Evolutionary conservation across 2,888 invertebrate genomes (phyloP).

Genomic region (Blera fallax): DNA sequence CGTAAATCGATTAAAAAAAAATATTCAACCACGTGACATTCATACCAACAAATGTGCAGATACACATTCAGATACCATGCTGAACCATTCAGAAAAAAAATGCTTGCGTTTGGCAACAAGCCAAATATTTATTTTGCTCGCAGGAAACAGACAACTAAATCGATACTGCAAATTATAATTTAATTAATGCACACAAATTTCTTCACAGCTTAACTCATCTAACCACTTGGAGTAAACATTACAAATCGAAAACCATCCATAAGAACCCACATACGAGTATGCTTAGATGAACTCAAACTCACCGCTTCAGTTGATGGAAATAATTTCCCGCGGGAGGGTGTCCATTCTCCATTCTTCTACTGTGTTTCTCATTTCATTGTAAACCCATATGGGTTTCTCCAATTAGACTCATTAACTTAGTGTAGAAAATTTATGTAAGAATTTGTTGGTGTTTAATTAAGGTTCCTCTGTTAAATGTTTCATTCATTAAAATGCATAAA

Average conservation of each 20-base stretch:
- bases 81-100: too few relatives aligned
- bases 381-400: conserved; percentile 1
- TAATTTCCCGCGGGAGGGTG: conserved; percentile 21
- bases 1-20: too few relatives aligned
- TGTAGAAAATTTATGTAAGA: not conserved
- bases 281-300: not conserved
- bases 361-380: not conserved
- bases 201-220: not conserved
- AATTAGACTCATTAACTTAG: not conserved
- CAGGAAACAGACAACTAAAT: not conserved
- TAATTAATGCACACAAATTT: not conserved
- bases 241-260: not conserved
- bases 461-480: conserved; percentile 27
- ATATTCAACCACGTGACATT: too few relatives aligned
- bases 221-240: not conserved
- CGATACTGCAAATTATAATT: not conserved
- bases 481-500: conserved; percentile 13
- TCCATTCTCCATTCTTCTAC: not conserved
- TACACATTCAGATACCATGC: too few relatives aligned
- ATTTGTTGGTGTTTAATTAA: not conserved
- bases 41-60: too few relatives aligned
- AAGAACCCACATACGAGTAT: not conserved
- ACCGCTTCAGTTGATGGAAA: conserved; percentile 9
- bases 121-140: not conserved
- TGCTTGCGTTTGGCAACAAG: not conserved